These are phyloP conservation scores for Aurelia sp. DNA, from an alignment of 30 jellyfish, hydroid and myxozoan species.

Conservation along the genomic window DNA sequence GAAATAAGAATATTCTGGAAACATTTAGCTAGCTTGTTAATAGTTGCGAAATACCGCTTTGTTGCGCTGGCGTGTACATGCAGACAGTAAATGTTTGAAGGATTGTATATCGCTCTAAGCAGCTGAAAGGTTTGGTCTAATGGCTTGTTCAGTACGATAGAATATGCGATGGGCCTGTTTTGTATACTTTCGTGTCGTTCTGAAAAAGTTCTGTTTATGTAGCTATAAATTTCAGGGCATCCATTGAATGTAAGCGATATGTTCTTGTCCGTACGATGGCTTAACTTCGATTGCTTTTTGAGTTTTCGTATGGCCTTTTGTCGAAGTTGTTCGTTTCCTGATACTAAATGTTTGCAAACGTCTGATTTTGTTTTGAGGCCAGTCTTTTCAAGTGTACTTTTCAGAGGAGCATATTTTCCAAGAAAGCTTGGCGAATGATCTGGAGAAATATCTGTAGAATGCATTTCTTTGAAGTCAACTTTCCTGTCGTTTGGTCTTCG, in stretches of 20 bases:
- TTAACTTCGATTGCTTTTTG: not conserved
- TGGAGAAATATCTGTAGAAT: too few relatives aligned
- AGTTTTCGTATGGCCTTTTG: slow-evolving; percentile 30
- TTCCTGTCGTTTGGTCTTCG: too few relatives aligned
- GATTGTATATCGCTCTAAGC: slow-evolving; percentile 80
- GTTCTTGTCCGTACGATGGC: slow-evolving; percentile 10
- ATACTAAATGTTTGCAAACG: slow-evolving; percentile 22
- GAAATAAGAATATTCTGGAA: slow-evolving; percentile 70
- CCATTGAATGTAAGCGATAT: slow-evolving; percentile 10
- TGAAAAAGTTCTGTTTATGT: not conserved
- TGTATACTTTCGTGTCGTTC: not conserved
- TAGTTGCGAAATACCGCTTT: slow-evolving; percentile 13
- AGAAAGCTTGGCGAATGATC: too few relatives aligned
- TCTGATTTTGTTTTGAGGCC: slow-evolving; percentile 6
- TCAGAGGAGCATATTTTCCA: too few relatives aligned
- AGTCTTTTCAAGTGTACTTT: not conserved
- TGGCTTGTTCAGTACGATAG: slow-evolving; percentile 86
- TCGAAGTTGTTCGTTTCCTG: slow-evolving; percentile 50
- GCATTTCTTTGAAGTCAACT: too few relatives aligned
- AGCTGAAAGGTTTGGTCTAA: slow-evolving; percentile 92
- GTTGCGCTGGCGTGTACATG: slow-evolving; percentile 83
- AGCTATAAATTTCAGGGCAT: slow-evolving; percentile 33
- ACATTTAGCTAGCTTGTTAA: slow-evolving; percentile 67
- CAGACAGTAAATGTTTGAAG: slow-evolving; percentile 80
- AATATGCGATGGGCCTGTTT: slow-evolving; percentile 78